These are phyloP conservation scores for Varanus salvator DNA, from an alignment of 2,113 vertebrate genomes.

Conservation along the genomic window DNA sequence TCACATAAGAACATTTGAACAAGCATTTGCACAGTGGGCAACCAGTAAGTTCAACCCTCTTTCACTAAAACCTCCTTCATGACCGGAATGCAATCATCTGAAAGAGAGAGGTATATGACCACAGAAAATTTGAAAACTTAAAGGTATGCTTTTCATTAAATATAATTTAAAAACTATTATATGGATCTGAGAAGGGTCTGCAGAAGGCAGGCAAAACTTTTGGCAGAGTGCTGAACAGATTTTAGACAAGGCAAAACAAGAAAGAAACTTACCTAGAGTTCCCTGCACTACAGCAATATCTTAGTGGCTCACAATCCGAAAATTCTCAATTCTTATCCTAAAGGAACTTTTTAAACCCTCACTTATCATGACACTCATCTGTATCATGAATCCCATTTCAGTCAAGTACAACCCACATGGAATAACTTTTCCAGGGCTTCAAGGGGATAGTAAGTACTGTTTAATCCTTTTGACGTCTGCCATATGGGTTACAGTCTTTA, in stretches of 20 bases:
- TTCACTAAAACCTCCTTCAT: not conserved
- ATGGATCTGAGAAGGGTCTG: not conserved
- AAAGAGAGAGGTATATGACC: not conserved
- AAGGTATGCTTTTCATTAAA: not conserved
- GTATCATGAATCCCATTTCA: not conserved
- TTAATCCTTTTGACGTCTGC: not conserved
- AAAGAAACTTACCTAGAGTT: not conserved
- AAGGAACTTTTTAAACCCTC: not conserved
- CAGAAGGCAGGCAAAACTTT: not conserved
- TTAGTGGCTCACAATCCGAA: not conserved
- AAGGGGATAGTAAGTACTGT: not conserved
- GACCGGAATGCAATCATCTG: not conserved
- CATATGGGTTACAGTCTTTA: conserved; percentile 1
- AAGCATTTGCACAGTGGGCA: not conserved
- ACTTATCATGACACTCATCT: not conserved
- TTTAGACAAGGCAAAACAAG: not conserved
- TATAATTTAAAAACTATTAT: not conserved
- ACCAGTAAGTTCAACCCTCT: not conserved
- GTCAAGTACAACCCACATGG: not conserved
- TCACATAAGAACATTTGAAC: not conserved
- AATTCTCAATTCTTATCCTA: not conserved
- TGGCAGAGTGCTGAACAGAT: not conserved
- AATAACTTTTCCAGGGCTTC: not conserved
- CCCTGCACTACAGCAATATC: not conserved
- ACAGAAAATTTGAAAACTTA: not conserved